Evolutionary conservation across 2,797 vertebrate genomes (phyloP).

Genomic region (Xenentodon cancila): DNA sequence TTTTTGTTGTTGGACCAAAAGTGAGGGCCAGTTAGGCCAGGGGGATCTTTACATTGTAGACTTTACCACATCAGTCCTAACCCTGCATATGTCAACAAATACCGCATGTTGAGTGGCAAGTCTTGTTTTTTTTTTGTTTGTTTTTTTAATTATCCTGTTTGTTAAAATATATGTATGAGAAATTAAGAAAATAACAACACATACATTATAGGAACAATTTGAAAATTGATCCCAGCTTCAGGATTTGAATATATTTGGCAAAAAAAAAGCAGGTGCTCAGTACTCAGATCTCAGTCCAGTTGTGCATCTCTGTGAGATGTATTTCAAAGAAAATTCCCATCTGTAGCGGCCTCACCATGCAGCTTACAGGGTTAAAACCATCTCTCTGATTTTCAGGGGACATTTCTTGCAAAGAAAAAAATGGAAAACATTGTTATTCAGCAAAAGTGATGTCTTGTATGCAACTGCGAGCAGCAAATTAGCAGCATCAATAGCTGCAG

Average conservation of each 20-base stretch:
- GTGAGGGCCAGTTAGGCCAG: constrained; percentile 37
- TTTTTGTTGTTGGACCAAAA: constrained; percentile 31
- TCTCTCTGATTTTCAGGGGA: too few species aligned
- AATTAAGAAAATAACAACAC: too few species aligned
- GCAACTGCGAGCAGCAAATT: background rate
- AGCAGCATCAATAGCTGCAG: background rate
- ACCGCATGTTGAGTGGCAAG: background rate
- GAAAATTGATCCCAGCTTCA: too few species aligned
- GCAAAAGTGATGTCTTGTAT: background rate
- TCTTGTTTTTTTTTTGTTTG: constrained; percentile 1
- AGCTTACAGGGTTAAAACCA: too few species aligned
- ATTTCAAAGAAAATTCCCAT: too few species aligned
- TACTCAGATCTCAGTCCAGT: too few species aligned
- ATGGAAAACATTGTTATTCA: background rate
- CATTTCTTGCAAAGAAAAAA: background rate
- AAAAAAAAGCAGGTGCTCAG: too few species aligned
- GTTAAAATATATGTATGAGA: too few species aligned
- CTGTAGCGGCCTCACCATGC: too few species aligned
- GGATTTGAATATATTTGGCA: too few species aligned
- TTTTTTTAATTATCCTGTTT: background rate
- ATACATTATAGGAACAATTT: too few species aligned
- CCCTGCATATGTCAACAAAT: background rate
- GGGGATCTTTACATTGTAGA: constrained; percentile 16
- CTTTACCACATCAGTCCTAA: constrained; percentile 21
- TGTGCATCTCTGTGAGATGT: too few species aligned